A percentile compares a stretch with the other conserved stretches of the same genome.
Conservation (phyloP, 2,888 invertebrate species). For the Athalia rosae region DNA sequence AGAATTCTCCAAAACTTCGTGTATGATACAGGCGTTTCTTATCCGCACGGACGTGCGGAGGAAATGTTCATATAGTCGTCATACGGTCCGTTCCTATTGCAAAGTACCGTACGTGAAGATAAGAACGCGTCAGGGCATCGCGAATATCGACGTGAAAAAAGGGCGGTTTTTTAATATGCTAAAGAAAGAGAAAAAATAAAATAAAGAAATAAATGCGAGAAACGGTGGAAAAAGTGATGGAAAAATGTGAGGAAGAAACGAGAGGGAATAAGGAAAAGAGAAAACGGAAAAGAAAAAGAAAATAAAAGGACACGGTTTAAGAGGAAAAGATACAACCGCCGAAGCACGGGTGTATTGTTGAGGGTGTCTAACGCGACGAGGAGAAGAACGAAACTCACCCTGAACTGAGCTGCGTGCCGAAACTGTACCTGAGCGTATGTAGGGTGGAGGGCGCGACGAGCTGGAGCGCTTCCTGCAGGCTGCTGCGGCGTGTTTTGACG, state of each 20-base stretch:
- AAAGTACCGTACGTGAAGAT: no score
- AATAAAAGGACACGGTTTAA: not conserved
- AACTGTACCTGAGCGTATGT: not conserved
- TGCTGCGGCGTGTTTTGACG: constrained; percentile 62
- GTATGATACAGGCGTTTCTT: no score
- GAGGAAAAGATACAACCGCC: constrained; percentile 6
- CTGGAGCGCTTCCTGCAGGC: constrained; percentile 12
- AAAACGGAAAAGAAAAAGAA: not conserved
- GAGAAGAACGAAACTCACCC: not conserved
- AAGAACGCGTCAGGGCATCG: not conserved
- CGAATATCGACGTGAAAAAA: not conserved
- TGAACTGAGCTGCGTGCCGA: constrained; percentile 25
- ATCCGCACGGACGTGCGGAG: no score
- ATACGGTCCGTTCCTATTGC: not conserved
- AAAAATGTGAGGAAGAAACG: not conserved
- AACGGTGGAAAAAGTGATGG: not conserved
- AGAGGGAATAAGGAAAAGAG: not conserved
- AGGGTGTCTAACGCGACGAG: no score
- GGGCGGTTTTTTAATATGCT: not conserved
- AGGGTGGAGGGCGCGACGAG: not conserved
- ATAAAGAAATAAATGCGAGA: not conserved
- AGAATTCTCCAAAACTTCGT: no score
- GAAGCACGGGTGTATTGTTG: not conserved
- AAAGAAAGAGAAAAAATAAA: not conserved
- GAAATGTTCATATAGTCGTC: not conserved